Evolutionary conservation across 2,797 vertebrate species (phyloP).

Genomic region (Acanthurus leucopareius): DNA sequence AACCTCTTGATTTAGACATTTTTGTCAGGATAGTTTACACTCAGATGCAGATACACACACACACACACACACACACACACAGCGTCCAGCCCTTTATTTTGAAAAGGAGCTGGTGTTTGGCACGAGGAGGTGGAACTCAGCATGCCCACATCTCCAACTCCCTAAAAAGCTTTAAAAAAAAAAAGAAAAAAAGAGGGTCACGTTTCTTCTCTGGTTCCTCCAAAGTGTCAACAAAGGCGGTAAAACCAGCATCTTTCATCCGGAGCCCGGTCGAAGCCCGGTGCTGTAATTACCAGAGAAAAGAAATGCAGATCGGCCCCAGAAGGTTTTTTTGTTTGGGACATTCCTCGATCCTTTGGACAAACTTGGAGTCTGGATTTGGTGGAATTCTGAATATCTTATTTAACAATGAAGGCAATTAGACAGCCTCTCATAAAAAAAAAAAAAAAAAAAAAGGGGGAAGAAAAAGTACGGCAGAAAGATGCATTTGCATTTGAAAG

Average conservation of each 20-base stretch:
- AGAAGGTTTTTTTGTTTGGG: slow-evolving; percentile 55
- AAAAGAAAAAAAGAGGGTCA: slow-evolving; percentile 45
- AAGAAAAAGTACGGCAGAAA: slow-evolving; percentile 46
- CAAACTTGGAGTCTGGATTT: slow-evolving; percentile 69
- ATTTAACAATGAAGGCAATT: slow-evolving; percentile 77
- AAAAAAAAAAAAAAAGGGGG: slow-evolving; percentile 7
- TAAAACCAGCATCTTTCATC: slow-evolving; percentile 58
- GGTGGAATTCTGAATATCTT: slow-evolving; percentile 75
- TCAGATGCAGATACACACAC: slow-evolving; percentile 17
- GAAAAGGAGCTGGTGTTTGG: slow-evolving; percentile 31
- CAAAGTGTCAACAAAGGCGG: slow-evolving; percentile 54
- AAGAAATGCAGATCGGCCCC: slow-evolving; percentile 73
- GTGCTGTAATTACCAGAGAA: slow-evolving; percentile 72
- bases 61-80: not conserved
- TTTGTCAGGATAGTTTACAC: not conserved
- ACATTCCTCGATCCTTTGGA: slow-evolving; percentile 73
- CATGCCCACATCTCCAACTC: slow-evolving; percentile 26
- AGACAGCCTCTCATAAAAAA: slow-evolving; percentile 70
- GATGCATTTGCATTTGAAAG: slow-evolving; percentile 84
- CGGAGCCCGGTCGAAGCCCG: slow-evolving; percentile 45
- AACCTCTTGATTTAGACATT: slow-evolving; percentile 20
- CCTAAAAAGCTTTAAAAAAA: slow-evolving; percentile 12
- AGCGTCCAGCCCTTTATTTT: slow-evolving; percentile 20
- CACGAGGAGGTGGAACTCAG: slow-evolving; percentile 33
- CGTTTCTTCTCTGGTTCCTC: slow-evolving; percentile 54